A percentile compares a stretch with the other conserved stretches of the same genome.
These are phyloP conservation scores for Pseudonaja textilis DNA, from an alignment of 2,113 vertebrate species.

Conservation along the genomic window DNA sequence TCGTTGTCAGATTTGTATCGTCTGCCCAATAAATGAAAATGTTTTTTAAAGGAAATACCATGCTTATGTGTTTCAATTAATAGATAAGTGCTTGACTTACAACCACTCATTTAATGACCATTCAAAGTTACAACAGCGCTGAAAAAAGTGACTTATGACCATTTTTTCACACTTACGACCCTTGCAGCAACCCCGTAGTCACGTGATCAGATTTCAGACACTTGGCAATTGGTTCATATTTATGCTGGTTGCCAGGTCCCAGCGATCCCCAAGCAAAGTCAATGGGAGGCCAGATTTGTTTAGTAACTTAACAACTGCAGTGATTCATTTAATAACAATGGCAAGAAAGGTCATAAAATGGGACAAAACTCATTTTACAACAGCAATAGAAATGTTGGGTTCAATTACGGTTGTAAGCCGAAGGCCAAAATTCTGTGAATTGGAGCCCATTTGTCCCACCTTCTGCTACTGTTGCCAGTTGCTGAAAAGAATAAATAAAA, in stretches of 20 bases:
- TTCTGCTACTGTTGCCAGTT: not conserved
- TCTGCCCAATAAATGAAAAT: not conserved
- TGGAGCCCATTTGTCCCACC: not conserved
- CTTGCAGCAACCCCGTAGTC: not conserved
- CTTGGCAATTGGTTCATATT: not conserved
- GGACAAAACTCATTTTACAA: not conserved
- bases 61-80: not conserved
- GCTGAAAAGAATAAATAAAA: not conserved
- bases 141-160: not conserved
- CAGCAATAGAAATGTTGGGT: not conserved
- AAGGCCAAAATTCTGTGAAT: not conserved
- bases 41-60: not conserved
- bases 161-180: not conserved
- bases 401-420: not conserved
- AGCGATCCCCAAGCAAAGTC: not conserved
- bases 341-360: not conserved
- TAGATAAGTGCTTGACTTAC: not conserved
- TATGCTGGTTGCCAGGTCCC: not conserved
- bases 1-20: not conserved
- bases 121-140: not conserved
- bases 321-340: not conserved
- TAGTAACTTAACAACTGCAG: not conserved
- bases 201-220: not conserved
- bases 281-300: not conserved
- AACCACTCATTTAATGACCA: not conserved